Evolutionary conservation across 1,140 invertebrate genomes (phyloP).

Genomic region (Aethina tumida): DNA sequence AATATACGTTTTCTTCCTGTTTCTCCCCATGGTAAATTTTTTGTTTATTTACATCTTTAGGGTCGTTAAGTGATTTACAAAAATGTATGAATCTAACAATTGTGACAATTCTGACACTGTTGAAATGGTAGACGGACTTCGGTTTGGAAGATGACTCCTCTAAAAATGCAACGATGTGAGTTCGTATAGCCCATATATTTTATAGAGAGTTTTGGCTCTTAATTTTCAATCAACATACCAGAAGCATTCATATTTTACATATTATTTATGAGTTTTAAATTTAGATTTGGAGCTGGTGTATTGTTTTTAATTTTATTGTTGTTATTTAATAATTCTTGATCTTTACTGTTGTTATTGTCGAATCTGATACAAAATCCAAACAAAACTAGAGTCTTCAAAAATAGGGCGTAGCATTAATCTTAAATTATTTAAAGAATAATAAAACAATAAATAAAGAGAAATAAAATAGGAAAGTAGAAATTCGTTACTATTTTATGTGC

Average conservation of each 20-base stretch:
- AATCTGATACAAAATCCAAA: background rate
- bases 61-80: too few relatives aligned
- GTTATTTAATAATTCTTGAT: background rate
- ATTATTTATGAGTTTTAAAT: constrained; percentile 8
- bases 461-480: background rate
- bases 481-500: constrained; percentile 1
- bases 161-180: too few relatives aligned
- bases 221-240: background rate
- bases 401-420: background rate
- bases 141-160: too few relatives aligned
- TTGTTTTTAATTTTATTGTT: background rate
- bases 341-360: background rate
- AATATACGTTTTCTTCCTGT: too few relatives aligned
- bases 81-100: too few relatives aligned
- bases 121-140: too few relatives aligned
- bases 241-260: constrained; percentile 8
- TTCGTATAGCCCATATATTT: too few relatives aligned
- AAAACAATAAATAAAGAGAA: background rate
- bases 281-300: constrained; percentile 5
- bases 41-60: too few relatives aligned
- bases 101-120: too few relatives aligned
- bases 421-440: too few relatives aligned
- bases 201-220: background rate
- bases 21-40: too few relatives aligned
- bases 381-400: background rate